Evolutionary conservation across 2,113 vertebrate species (phyloP), one percentile per base, ranked within the genome.

Genomic region (Xiphophorus couchianus): DNA sequence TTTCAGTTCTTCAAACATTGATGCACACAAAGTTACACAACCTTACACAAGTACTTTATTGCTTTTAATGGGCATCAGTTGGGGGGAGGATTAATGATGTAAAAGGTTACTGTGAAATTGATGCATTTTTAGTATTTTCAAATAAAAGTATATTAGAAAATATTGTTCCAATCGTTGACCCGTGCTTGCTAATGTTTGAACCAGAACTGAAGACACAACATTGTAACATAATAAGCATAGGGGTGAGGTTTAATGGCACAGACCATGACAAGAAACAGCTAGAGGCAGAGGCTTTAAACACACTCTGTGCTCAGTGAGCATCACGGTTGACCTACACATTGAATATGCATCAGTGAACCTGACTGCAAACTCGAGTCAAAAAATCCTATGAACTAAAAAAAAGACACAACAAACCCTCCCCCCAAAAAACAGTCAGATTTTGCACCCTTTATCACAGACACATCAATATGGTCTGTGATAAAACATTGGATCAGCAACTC

Each of bases 261-360:
- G 17, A 54, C 72, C 64, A 54, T 81, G 84, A 86, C 75, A 83
- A 73, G 75, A 74, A 84, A 86, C 75, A 84, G 84, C 86, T 72
- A 61, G 69, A 83, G 89, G 85, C 86, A 71, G 61, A 77, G 62
- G 70, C 82, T 78, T 68, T 75, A 48, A 71, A 71, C 71, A 33
- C 17, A 54, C 62, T 83, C 74, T 66, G 71, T 80, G 30, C 77
- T 63, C 71, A 82, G 77, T 64, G 74, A 78, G 77, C 85, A 86
- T 89, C 86, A 90, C 71, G 88, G 82, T 76, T 93, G 89, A 93
- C 89, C 90, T 89, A 83, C 81, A 89, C 79, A 87, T 84, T 78
- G 48, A 76, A 62, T 84, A 90, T 91, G 91, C 88, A 88, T 91
- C 78, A 87, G 62, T 85, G 84, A 82, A 82, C 75, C 58, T 58